Evolutionary conservation across 2,797 vertebrate genomes (phyloP).

Genomic region (Loriculus beryllinus): DNA sequence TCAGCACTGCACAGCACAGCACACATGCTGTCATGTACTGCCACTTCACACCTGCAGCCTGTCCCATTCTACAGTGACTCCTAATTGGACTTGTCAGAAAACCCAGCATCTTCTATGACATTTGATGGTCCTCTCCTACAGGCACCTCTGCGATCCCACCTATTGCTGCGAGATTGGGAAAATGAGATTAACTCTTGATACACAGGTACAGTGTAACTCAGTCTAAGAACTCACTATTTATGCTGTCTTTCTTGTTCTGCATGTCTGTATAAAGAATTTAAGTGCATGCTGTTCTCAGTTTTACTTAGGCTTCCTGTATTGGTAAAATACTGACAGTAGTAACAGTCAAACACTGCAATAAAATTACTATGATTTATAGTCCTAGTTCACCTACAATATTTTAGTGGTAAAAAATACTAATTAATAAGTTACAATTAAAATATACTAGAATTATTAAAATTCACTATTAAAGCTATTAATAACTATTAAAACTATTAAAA

Average conservation of each 20-base stretch:
- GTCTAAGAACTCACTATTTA: neutral
- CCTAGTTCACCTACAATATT: neutral
- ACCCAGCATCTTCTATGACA: neutral
- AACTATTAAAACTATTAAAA: neutral
- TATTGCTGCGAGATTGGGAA: neutral
- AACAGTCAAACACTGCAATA: neutral
- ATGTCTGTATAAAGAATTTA: neutral
- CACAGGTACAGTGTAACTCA: neutral
- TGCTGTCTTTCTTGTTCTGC: neutral
- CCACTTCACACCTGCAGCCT: neutral
- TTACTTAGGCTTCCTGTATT: neutral
- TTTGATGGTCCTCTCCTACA: neutral
- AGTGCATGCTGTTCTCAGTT: neutral
- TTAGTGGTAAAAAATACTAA: neutral
- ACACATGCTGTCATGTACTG: fast-evolving
- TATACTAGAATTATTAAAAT: neutral
- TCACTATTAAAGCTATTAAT: neutral
- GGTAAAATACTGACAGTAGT: neutral
- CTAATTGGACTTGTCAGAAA: neutral
- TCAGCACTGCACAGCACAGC: fast-evolving
- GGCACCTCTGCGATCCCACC: neutral
- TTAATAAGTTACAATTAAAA: neutral
- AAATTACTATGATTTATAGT: neutral
- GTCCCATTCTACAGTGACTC: neutral
- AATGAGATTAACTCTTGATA: neutral